Evolutionary conservation across 2,113 vertebrate species (phyloP), one percentile per base, ranked within the genome.

Genomic region (Malurus alboscapulatus): DNA sequence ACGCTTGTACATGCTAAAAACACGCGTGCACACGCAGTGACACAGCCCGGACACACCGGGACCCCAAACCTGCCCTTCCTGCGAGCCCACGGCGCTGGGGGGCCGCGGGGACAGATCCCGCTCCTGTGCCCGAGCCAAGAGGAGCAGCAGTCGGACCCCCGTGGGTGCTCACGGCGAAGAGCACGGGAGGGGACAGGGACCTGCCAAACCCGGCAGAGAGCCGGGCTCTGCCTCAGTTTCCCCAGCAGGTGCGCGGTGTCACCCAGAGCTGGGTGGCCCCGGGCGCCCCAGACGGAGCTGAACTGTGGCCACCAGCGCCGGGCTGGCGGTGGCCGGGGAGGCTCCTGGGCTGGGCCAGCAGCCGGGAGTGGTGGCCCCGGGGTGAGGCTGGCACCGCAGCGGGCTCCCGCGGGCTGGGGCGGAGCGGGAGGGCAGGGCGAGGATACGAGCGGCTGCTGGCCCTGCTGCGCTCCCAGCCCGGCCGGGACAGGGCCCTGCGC

Each of bases 381-480:
- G 95, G 75, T 5, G 19, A 65, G 79, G 87, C 88, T 76, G 92
- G 90, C 55, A 84, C 80, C 4, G 9, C 32, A 47, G 78, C 7
- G 14, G 63, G 82, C 51, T 54, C 88, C 86, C 22, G 2, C 2
- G 17, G 90, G 88, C 74, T 40, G 81, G 77, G 84, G 81, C 66
- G 87, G 86, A 61, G 79, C 10, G 1, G 44, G 45, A 91, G 78
- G 86, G 89, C 74, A 82, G 76, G 76, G 65, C 0, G 6, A 51
- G 54, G 59, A n/a, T 9, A 13, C 65, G 27, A 63, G 45, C 90
- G 95, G 94, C 82, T 96, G 91, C 94, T 53, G 78, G 55, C 71
- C 32, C 92, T 96, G 81, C 81, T 98, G 98, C 69, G 48, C 87
- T 98, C 98, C 0, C 97, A 98, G 92, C 88, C 92, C 84, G 94